Percentiles rank a stretch among this genome's conserved stretches.
Evolutionary conservation across 2,888 invertebrate species (phyloP).

Genomic region (Opisthograptis luteolata): DNA sequence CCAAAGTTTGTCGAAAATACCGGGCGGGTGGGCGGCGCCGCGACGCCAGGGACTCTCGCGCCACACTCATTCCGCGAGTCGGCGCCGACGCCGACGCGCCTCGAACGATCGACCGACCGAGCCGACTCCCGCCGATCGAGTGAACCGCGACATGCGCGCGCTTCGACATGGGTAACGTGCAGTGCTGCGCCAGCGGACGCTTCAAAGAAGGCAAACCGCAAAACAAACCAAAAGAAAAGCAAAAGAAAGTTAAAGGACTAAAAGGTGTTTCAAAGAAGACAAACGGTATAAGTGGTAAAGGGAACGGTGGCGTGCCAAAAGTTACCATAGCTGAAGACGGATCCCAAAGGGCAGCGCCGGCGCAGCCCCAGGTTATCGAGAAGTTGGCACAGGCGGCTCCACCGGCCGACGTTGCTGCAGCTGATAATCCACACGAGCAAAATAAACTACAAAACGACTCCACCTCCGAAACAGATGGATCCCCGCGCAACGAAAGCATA

Average conservation of each 20-base stretch:
- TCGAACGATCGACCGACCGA: constrained; percentile 82
- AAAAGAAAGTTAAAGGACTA: constrained; percentile 54
- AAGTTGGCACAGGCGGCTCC: constrained; percentile 56
- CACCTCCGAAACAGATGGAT: constrained; percentile 50
- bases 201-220: constrained; percentile 69
- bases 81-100: constrained; percentile 83
- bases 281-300: constrained; percentile 70
- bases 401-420: constrained; percentile 44
- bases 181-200: constrained; percentile 82
- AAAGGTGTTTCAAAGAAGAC: constrained; percentile 63
- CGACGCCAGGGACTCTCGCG: constrained; percentile 65
- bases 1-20: constrained; percentile 76
- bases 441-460: constrained; percentile 33
- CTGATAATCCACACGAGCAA: constrained; percentile 38
- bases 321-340: constrained; percentile 72
- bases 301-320: constrained; percentile 62
- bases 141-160: constrained; percentile 79
- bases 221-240: constrained; percentile 68
- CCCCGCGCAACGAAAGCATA: constrained; percentile 65
- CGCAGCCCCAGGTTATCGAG: constrained; percentile 60
- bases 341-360: constrained; percentile 63
- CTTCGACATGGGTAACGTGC: constrained; percentile 82
- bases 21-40: constrained; percentile 73
- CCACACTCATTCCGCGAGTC: constrained; percentile 78
- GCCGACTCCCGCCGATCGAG: constrained; percentile 74